Evolutionary conservation across 2,797 vertebrate species (phyloP), one percentile per base, ranked within the genome.

Genomic region (Huso huso): DNA sequence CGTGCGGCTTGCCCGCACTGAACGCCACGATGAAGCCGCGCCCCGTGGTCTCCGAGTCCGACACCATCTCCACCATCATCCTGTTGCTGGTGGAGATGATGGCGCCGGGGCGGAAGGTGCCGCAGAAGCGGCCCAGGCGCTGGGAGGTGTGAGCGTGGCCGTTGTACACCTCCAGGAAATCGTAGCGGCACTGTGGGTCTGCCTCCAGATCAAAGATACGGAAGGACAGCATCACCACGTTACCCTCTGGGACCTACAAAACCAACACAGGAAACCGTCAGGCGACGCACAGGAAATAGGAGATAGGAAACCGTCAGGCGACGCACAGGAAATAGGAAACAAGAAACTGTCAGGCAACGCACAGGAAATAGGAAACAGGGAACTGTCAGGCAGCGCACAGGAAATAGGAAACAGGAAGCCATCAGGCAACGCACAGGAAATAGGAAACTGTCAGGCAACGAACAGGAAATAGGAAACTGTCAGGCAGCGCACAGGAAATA

Each of bases 151-250:
- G 81, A 18, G 88, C 81, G 23, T 87, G 79, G 6, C 94, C 93
- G 0, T 91, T 93, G 76, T 92, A 95, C 48, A 95, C 80, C 7
- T 93, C 93, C 72, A 96, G 79, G 67, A 88, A 90, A 75, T 96
- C 94, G 0, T 93, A 95, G 48, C 90, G 91, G 62, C 94, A 96
- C 12, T 82, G 76, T 0, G 93, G 80, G 75, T 94, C 92, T 0
- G 91, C 86, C 76, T 96, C 94, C 73, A 96, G 72, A 81, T 96
- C 93, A 23, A 96, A 92, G 66, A 95, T 82, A 58, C 92, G 89
- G 82, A 96, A 95, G 68, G 87, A 83, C 7, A 96, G 88, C 70
- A 78, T 88, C 68, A 94, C 88, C 74, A 93, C 87, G 0, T 90
- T 91, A 3, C 88, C 91, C 66, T 93, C 90, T 0, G 94, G 93